Conservation (phyloP, 2,888 invertebrate species). For the Eupithecia dodoneata region DNA sequence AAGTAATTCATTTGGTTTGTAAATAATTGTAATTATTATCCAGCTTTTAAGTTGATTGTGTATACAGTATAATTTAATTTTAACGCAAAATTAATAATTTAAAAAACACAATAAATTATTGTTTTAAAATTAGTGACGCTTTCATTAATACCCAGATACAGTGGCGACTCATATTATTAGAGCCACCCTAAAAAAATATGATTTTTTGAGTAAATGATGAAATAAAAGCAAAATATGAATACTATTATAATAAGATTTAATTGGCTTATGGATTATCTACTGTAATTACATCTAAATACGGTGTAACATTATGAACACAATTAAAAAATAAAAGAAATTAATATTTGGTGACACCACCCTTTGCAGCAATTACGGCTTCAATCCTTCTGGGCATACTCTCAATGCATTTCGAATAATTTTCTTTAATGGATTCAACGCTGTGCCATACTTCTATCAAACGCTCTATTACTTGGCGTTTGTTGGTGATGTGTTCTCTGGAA, state of each 20-base stretch:
- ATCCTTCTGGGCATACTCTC: slow-evolving; percentile 22
- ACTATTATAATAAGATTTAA: neutral
- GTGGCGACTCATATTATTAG: neutral
- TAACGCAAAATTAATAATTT: slow-evolving; percentile 70
- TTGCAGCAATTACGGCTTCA: slow-evolving; percentile 32
- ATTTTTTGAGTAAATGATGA: neutral
- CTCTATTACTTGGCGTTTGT: slow-evolving; percentile 38
- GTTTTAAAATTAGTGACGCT: slow-evolving; percentile 63
- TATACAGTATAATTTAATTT: slow-evolving; percentile 73
- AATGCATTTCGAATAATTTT: slow-evolving; percentile 18
- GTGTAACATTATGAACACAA: neutral
- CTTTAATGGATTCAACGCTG: slow-evolving; percentile 23
- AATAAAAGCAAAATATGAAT: neutral
- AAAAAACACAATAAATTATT: slow-evolving; percentile 82
- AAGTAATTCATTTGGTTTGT: slow-evolving; percentile 52
- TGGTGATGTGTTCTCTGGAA: slow-evolving; percentile 40
- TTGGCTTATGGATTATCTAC: neutral
- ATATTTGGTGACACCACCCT: slow-evolving; percentile 26
- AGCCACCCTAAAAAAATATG: neutral
- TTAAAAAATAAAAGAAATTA: neutral
- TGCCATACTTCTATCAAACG: slow-evolving; percentile 18
- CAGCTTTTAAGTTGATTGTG: slow-evolving; percentile 67
- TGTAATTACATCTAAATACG: neutral
- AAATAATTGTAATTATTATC: slow-evolving; percentile 73
- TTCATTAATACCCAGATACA: slow-evolving; percentile 26